A percentile compares a stretch with the other conserved stretches of the same genome.
Conservation (phyloP, 1,140 invertebrate genomes). For the Acromyrmex charruanus region DNA sequence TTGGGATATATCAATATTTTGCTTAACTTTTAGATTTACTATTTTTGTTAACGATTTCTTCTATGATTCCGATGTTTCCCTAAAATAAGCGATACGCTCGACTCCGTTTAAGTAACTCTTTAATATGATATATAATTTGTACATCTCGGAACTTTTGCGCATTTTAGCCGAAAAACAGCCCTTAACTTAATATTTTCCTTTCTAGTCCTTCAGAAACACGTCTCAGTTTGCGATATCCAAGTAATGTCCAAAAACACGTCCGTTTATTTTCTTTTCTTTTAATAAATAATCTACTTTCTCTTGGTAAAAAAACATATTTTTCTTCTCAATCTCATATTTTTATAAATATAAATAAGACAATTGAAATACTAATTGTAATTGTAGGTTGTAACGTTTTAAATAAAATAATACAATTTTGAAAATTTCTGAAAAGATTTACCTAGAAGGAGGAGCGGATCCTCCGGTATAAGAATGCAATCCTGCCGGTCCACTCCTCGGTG, state of each 20-base stretch:
- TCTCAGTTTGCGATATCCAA: background rate
- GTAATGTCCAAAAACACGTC: too few species aligned
- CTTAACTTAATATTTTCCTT: background rate
- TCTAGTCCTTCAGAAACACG: background rate
- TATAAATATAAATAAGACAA: background rate
- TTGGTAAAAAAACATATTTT: background rate
- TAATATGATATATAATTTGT: too few species aligned
- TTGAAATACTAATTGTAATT: background rate
- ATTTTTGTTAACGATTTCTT: too few species aligned
- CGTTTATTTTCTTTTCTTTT: background rate
- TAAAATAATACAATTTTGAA: background rate
- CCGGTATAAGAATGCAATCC: constrained; percentile 92
- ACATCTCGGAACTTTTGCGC: too few species aligned
- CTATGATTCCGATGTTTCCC: too few species aligned
- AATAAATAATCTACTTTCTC: background rate
- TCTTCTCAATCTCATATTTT: background rate
- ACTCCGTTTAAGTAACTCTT: too few species aligned
- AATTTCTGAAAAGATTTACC: constrained; percentile 60
- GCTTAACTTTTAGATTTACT: too few species aligned
- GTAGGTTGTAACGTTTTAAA: background rate
- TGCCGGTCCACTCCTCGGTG: constrained; percentile 90
- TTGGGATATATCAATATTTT: too few species aligned
- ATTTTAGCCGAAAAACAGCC: too few species aligned
- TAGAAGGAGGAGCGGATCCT: constrained; percentile 82
- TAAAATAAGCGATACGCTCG: too few species aligned